These are phyloP conservation scores for Hyaena hyaena DNA, from an alignment of 2,113 vertebrate genomes.

Conservation along the genomic window DNA sequence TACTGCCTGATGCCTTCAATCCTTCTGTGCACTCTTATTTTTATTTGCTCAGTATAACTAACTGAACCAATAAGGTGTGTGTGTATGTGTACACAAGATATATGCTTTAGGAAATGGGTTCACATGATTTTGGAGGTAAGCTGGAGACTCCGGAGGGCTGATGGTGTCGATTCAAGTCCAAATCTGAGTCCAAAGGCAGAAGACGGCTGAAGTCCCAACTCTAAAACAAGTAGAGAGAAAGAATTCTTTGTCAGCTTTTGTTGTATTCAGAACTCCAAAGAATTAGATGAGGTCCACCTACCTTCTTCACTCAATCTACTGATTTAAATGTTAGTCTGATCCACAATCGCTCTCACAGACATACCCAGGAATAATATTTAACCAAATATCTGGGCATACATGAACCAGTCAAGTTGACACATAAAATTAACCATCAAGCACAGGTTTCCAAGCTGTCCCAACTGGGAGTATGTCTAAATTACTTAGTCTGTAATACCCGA, in stretches of 20 bases:
- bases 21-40: not conserved
- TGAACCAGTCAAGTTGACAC: not conserved
- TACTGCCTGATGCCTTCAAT: not conserved
- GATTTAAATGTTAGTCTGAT: not conserved
- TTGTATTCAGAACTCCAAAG: too few species aligned
- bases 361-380: not conserved
- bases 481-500: not conserved
- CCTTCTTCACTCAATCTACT: not conserved
- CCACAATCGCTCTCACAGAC: not conserved
- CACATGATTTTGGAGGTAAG: not conserved
- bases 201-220: not conserved
- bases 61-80: not conserved
- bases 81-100: not conserved
- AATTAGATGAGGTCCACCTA: not conserved
- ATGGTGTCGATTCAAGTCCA: not conserved
- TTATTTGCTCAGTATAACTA: not conserved
- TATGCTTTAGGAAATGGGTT: not conserved
- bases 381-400: not conserved
- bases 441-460: not conserved
- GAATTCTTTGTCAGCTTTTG: not conserved
- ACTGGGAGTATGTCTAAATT: not conserved
- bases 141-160: not conserved
- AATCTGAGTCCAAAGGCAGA: not conserved
- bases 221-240: not conserved
- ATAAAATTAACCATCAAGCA: not conserved